Conservation (phyloP, 2,888 invertebrate species). For the Cheilosia grossa region DNA sequence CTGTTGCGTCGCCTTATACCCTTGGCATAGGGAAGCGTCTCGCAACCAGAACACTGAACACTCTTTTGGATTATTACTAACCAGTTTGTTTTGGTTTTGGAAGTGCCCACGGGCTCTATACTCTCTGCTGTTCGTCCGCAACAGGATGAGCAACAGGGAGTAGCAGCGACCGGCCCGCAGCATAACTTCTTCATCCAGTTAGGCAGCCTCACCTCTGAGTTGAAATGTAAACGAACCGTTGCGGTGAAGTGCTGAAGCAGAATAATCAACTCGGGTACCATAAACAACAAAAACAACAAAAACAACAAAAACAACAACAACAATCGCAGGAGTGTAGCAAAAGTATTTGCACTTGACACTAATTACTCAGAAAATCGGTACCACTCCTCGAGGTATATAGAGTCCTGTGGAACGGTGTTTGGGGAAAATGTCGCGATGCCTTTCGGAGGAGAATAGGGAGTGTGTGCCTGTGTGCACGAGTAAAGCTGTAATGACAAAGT, state of each 20-base stretch:
- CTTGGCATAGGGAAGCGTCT: conserved; percentile 9
- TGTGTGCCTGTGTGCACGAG: conserved; percentile 39
- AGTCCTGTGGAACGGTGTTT: conserved; percentile 27
- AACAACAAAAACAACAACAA: conserved; percentile 69
- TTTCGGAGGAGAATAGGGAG: conserved; percentile 12
- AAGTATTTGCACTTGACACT: conserved; percentile 74
- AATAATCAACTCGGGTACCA: conserved; percentile 49
- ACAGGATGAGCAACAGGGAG: conserved; percentile 72
- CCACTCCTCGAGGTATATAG: conserved; percentile 44
- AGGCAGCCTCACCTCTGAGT: conserved; percentile 40
- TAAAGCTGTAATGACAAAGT: conserved; percentile 1
- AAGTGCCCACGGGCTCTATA: conserved; percentile 51
- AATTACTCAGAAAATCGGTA: conserved; percentile 71
- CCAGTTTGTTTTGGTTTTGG: conserved; percentile 52
- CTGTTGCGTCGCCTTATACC: conserved; percentile 11
- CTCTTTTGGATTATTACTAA: conserved; percentile 51
- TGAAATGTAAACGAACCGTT: conserved; percentile 65
- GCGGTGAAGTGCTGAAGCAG: conserved; percentile 48
- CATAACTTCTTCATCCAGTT: conserved; percentile 57
- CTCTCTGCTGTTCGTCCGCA: conserved; percentile 22
- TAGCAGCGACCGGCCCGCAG: conserved; percentile 24
- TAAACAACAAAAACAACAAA: conserved; percentile 69
- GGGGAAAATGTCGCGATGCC: conserved; percentile 48
- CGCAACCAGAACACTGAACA: conserved; percentile 37
- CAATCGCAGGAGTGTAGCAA: conserved; percentile 52